phyloP scores from a whole-genome alignment of 2,797 vertebrate species.

The Helicolenus hilgendorfi region DNA sequence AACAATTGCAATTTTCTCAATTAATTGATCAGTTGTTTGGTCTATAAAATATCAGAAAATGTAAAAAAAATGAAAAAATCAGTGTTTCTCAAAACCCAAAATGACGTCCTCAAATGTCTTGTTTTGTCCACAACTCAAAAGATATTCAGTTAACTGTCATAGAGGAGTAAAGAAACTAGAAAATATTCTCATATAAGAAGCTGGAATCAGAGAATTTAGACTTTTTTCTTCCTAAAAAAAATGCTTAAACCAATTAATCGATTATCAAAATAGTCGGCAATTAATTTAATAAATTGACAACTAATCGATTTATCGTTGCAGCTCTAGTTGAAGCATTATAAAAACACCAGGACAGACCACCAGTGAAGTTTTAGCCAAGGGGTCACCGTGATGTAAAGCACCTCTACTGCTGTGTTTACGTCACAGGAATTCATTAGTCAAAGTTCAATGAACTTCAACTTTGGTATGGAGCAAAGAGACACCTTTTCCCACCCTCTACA shows the following conservation, averaged over 20 bases:
- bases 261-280: no score
- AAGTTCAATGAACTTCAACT: constrained; percentile 25
- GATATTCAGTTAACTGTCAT: no score
- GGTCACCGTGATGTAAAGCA: background rate
- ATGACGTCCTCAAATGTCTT: background rate
- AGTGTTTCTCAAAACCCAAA: no score
- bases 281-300: no score
- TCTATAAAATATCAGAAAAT: background rate
- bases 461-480: background rate
- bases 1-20: background rate
- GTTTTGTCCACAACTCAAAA: no score
- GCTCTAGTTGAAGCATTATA: background rate
- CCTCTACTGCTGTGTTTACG: background rate
- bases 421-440: constrained; percentile 5
- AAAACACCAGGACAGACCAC: background rate
- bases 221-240: no score
- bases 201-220: no score
- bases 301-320: fast-evolving
- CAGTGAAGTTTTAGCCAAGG: background rate
- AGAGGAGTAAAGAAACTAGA: no score
- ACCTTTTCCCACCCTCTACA: background rate
- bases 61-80: no score
- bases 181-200: no score
- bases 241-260: fast-evolving
- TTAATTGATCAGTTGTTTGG: background rate